A percentile compares a stretch with the other conserved stretches of the same genome.
Conservation (phyloP, 2,888 invertebrate genomes). For the Limnephilus marmoratus region DNA sequence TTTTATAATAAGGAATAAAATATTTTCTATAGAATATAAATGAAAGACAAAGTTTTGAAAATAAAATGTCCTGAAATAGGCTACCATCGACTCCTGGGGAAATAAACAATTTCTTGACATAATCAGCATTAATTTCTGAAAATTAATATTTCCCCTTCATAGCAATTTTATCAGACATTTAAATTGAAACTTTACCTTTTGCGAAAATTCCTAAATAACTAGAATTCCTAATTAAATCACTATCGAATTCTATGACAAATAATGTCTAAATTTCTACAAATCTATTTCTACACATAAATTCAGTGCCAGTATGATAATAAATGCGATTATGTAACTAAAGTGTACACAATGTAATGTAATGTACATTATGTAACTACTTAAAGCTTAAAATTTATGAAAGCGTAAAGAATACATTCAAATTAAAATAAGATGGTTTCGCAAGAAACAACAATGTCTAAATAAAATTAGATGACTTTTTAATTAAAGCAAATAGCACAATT, state of each 20-base stretch:
- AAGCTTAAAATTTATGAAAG: not conserved
- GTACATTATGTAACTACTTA: not conserved
- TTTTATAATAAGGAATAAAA: not conserved
- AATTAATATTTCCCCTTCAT: not conserved
- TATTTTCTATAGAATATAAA: not conserved
- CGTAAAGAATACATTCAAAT: not conserved
- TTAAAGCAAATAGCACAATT: not conserved
- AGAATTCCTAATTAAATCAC: not conserved
- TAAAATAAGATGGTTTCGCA: not conserved
- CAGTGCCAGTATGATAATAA: not conserved
- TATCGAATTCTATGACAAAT: not conserved
- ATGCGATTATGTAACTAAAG: not conserved
- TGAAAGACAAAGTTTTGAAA: not conserved
- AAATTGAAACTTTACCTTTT: not conserved
- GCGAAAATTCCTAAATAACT: not conserved
- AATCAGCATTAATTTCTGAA: not conserved
- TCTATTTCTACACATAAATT: constrained; percentile 2
- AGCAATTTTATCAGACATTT: not conserved
- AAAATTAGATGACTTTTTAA: not conserved
- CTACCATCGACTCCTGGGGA: not conserved
- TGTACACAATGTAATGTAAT: not conserved
- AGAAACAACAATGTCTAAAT: not conserved
- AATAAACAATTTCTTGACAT: not conserved
- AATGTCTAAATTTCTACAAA: not conserved
- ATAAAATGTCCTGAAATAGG: not conserved